Evolutionary conservation across 2,888 invertebrate species (phyloP).

Genomic region (Aquatica leii): DNA sequence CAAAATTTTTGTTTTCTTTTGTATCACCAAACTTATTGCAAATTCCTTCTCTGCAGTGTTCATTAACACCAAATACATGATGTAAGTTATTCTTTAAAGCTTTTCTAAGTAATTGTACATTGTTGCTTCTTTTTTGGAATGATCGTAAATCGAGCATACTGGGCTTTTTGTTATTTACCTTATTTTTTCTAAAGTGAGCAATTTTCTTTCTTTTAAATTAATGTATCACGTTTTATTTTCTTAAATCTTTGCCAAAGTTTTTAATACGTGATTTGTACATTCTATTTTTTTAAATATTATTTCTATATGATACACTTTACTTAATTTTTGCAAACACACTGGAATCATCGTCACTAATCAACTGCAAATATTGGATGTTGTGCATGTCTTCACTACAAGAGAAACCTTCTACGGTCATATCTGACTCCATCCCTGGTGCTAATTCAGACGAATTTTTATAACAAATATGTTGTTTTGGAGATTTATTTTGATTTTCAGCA

Average conservation of each 20-base stretch:
- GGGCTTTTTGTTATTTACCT: background rate
- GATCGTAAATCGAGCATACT: background rate
- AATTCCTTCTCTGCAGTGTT: background rate
- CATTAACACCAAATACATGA: background rate
- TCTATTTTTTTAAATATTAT: background rate
- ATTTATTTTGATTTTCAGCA: too few species aligned
- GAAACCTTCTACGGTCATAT: constrained; percentile 1
- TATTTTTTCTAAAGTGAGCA: too few species aligned
- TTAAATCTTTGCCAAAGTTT: background rate
- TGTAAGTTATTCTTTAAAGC: background rate
- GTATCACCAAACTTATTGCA: background rate
- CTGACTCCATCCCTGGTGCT: background rate
- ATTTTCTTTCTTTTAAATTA: background rate
- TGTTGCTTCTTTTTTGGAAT: background rate
- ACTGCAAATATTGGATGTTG: background rate
- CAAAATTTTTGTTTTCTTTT: background rate
- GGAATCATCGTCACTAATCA: background rate
- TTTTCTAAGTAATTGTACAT: background rate
- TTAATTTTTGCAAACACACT: background rate
- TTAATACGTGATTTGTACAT: background rate
- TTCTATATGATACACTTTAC: background rate
- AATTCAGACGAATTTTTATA: background rate
- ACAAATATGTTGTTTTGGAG: background rate
- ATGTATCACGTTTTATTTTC: background rate
- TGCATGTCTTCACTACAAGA: background rate